phyloP scores from a whole-genome alignment of 2,113 vertebrate genomes.

The Paralichthys olivaceus region DNA sequence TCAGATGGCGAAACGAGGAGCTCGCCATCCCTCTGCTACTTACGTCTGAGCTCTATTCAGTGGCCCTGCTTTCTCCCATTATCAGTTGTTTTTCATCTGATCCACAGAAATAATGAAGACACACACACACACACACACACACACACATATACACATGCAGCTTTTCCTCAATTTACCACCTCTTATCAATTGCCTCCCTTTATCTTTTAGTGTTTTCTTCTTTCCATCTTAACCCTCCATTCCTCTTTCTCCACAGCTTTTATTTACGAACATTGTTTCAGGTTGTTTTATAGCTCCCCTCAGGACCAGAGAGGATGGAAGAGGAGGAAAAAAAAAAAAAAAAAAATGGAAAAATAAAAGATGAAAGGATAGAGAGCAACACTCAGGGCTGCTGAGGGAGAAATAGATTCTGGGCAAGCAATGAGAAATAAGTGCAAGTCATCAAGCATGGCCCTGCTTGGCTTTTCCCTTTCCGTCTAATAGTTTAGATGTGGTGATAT shows the following conservation, averaged over 20 bases:
- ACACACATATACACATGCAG: slow-evolving; percentile 9
- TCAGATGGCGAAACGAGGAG: background rate
- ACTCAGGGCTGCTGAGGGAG: slow-evolving; percentile 43
- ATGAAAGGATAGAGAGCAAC: slow-evolving; percentile 56
- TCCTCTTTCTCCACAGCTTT: slow-evolving; percentile 39
- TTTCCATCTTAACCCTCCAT: slow-evolving; percentile 43
- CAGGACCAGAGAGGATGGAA: slow-evolving; percentile 39
- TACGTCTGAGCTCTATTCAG: slow-evolving; percentile 1
- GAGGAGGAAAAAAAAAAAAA: background rate
- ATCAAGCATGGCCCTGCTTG: slow-evolving; percentile 20
- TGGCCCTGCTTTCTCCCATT: slow-evolving; percentile 41
- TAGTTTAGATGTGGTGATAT: slow-evolving; percentile 28
- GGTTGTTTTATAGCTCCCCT: slow-evolving; percentile 65
- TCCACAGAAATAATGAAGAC: slow-evolving; percentile 52
- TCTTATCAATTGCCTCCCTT: slow-evolving; percentile 61
- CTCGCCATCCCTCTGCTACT: slow-evolving; percentile 6
- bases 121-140: slow-evolving; percentile 24
- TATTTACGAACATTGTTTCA: slow-evolving; percentile 60
- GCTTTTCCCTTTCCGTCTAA: slow-evolving; percentile 12
- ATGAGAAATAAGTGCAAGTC: slow-evolving; percentile 38
- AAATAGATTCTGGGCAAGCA: slow-evolving; percentile 40
- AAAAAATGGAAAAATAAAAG: slow-evolving; percentile 57
- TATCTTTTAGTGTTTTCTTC: slow-evolving; percentile 61
- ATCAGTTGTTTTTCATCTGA: slow-evolving; percentile 54
- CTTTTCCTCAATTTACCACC: slow-evolving; percentile 54